Evolutionary conservation across 2,888 invertebrate genomes (phyloP), one percentile per base, ranked within the genome.

Genomic region (Andrena camellia): DNA sequence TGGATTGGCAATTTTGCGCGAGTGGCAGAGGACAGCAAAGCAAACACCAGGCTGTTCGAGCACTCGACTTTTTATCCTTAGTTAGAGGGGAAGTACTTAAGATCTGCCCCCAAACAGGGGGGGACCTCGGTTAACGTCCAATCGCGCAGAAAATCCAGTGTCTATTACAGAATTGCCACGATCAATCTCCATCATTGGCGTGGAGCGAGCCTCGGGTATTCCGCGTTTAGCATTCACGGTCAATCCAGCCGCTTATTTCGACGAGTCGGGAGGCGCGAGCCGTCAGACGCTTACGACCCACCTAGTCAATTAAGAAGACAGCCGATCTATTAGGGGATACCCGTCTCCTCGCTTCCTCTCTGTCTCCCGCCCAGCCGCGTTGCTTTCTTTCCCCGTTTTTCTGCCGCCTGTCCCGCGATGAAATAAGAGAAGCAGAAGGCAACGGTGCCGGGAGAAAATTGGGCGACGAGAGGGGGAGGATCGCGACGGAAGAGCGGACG

Each of bases 301-400:
- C 90, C 91, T 90, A 93, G 93, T 93, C 93, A 93, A 93, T 93
- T 93, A 93, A 92, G 92, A 91, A 92, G 93, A 93, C 93, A 93
- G 93, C 90, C 89, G 90, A 89, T 91, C 92, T 93, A 93, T 93
- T 93, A 93, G 92, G 86, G 88, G 84, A 78, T 80, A 73, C 78
- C 74, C 82, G 79, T 72, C 79, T 48, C 62, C 72, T 66, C 17
- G 70, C 60, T 66, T 23, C 50, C 29, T 63, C 67, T 57, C 52
- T 31, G 17, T 29, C 31, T 13, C 20, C 63, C 62, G 35, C 23
- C 54, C n/a, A 17, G 4, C 59, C 23, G 26, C 4, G 20, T 8
- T 3, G 23, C 54, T 57, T 78, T 29, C 6, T 35, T 29, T 84
- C 63, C 72, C 68, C 74, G 68, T 74, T 72, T 76, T 77, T 64